Percentiles rank a stretch among this genome's conserved stretches.
phyloP scores from a whole-genome alignment of 2,113 vertebrate species.

The Zeus faber region DNA sequence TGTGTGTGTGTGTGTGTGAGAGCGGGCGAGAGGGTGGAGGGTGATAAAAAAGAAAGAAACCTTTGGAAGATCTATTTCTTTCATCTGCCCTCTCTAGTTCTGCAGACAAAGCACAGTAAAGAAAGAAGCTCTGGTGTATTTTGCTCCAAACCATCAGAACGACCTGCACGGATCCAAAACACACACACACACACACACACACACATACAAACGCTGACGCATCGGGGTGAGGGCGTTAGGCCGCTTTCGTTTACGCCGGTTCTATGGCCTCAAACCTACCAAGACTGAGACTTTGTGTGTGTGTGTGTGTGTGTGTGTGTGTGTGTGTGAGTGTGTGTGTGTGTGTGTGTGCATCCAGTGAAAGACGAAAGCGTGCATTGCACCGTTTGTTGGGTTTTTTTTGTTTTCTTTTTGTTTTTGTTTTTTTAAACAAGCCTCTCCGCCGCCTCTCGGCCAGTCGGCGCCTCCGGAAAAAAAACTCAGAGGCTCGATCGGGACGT shows the following conservation, averaged over 20 bases:
- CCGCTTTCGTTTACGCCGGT: neutral
- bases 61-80: constrained; percentile 38
- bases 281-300: constrained; percentile 18
- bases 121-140: too few species aligned
- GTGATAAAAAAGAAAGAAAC: constrained; percentile 6
- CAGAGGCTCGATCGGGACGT: too few species aligned
- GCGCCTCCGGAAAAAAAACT: too few species aligned
- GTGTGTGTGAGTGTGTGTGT: constrained; percentile 10
- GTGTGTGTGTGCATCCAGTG: constrained; percentile 12
- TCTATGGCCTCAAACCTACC: constrained; percentile 28
- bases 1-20: neutral
- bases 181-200: too few species aligned
- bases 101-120: neutral
- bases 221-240: too few species aligned
- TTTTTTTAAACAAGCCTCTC: constrained; percentile 3
- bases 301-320: constrained; percentile 4
- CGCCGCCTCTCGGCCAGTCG: neutral
- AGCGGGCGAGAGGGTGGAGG: constrained; percentile 16
- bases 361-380: constrained; percentile 4
- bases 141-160: too few species aligned
- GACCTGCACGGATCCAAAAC: too few species aligned
- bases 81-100: neutral
- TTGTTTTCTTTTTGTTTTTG: too few species aligned
- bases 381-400: too few species aligned
- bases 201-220: too few species aligned